Evolutionary conservation across 1,140 invertebrate species (phyloP), one percentile per base, ranked within the genome.

Genomic region (Aphis craccivora): DNA sequence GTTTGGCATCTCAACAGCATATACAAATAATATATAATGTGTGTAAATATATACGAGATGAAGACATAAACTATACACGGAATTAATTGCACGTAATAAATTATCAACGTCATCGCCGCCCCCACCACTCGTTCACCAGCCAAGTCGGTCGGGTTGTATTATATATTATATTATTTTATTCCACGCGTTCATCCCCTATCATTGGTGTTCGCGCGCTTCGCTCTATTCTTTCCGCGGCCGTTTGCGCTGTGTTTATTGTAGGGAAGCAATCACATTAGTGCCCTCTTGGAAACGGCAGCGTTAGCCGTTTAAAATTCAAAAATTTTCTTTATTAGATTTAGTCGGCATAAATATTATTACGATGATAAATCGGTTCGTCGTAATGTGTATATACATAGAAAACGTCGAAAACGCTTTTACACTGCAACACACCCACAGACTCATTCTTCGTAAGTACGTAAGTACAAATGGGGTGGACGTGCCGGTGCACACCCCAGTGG

Each of bases 21-120:
- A 18, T n/a, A n/a, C 30, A 60, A 1, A 40, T 84, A 40, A 37
- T 81, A 67, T n/a, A 81, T 81, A 22, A 22, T 83, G 76, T 83
- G 20, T 84, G 20, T 83, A 37, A 40, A 40, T 83, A 67, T 91
- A 53, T 48, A 84, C 22, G 11, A 45, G 81, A 92, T 84, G 81
- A 92, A 83, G 45, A 83, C 76, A 92, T 92, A 92, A 92, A 92
- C 37, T 53, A 67, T 83, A 92, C 81, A 91, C n/a, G 48, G 91
- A 53, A 93, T 93, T 93, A 93, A 93, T 93, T 86, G 91, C 91
- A 35, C 91, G 81, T 93, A 84, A 93, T 93, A 93, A 93, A 93
- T 93, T 86, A 81, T 55, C 91, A 55, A 93, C 91, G 81, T 83
- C 67, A 51, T 84, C 45, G 14, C 25, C 81, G 1, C 23, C 48